Conservation (phyloP, 2,797 vertebrate genomes). For the Paguma larvata region DNA sequence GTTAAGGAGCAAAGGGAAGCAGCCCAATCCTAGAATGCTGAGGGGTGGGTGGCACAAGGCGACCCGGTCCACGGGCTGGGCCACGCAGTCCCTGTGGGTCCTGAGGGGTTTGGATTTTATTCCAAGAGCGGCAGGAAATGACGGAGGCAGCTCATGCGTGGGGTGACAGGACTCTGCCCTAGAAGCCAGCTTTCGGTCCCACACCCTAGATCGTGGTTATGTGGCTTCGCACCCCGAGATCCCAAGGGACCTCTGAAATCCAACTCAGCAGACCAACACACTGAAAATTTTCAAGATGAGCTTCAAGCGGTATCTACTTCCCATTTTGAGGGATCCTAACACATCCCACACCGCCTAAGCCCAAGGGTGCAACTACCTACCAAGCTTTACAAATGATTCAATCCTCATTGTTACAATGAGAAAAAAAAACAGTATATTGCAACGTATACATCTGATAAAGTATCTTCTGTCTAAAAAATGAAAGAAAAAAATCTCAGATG, state of each 20-base stretch:
- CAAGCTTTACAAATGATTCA: conserved; percentile 4
- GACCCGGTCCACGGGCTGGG: accelerated
- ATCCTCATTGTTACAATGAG: neutral
- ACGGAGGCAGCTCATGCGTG: neutral
- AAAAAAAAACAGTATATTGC: neutral
- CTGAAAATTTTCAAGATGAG: neutral
- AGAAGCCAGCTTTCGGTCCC: neutral
- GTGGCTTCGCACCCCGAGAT: neutral
- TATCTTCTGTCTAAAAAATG: conserved; percentile 21
- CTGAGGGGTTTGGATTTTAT: neutral
- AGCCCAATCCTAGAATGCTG: too few species aligned
- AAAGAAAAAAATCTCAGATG: neutral
- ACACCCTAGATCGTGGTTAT: neutral
- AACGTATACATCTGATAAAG: conserved; percentile 36
- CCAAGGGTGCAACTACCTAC: neutral
- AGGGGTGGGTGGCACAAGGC: accelerated
- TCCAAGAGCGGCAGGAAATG: neutral
- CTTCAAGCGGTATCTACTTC: conserved; percentile 9
- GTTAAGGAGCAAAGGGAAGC: neutral
- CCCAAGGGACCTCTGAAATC: neutral
- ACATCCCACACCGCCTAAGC: neutral
- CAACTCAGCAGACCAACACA: neutral
- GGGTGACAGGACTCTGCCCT: accelerated
- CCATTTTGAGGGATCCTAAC: neutral
- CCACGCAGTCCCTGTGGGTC: neutral